Evolutionary conservation across 2,113 vertebrate species (phyloP).

Genomic region (Myotis lucifugus): DNA sequence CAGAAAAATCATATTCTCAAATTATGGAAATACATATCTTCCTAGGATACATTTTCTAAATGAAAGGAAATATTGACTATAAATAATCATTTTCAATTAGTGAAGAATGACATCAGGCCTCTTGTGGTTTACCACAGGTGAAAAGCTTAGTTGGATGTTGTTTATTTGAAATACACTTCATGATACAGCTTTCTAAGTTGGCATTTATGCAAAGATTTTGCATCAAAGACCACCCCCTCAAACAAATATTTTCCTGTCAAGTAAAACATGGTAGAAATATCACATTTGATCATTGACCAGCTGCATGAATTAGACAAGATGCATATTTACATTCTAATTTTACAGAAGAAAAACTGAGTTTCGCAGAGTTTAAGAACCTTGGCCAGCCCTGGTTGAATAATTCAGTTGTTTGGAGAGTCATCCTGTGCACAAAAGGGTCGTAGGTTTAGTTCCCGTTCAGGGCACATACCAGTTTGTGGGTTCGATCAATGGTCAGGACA

Average conservation of each 20-base stretch:
- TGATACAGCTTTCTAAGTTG: not conserved
- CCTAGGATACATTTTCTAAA: conserved; percentile 20
- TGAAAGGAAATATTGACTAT: conserved; percentile 1
- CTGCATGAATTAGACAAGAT: not conserved
- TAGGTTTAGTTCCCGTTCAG: not conserved
- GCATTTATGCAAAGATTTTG: not conserved
- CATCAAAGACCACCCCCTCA: not conserved
- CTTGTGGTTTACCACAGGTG: not conserved
- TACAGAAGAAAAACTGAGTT: not conserved
- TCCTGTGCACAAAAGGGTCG: not conserved
- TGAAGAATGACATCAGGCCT: not conserved
- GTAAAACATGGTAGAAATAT: not conserved
- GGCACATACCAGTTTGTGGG: not conserved
- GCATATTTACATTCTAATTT: conserved; percentile 2
- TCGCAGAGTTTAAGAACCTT: not conserved
- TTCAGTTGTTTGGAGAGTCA: not conserved
- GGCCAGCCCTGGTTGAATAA: not conserved
- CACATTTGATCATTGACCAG: not conserved
- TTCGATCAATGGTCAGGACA: not conserved
- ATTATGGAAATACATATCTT: not conserved
- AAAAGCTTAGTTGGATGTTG: not conserved
- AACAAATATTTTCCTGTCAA: not conserved
- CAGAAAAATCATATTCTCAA: not conserved
- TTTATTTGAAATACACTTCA: not conserved
- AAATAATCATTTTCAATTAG: conserved; percentile 6